Base-by-base conservation (phyloP, 1,140 invertebrate genomes). In the Megalonaias nervosa region DNA sequence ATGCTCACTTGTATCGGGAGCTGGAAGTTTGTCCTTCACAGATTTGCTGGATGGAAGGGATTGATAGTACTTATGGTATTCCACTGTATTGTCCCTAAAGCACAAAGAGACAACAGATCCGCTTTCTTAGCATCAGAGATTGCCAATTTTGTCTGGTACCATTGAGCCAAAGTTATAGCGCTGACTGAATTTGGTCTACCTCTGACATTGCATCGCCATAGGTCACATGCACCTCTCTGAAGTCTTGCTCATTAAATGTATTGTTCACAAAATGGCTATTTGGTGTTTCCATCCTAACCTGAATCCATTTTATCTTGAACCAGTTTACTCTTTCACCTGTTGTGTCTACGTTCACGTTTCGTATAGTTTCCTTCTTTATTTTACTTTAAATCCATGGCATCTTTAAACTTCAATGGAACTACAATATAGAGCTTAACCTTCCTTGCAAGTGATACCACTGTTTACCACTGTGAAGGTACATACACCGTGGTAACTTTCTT, bases 61-160 rank as follows among this genome's bases (percentile, higher is more conserved):
- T 56, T 31, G 26, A 31, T 31, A 31, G 26, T 31, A 31, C 26
- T 31, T 31, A 31, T 31, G 26, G 21, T 75, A 67, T 5, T 81
- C 21, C 59, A 21, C 1, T 15, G 76, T 73, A 16, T 73, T 79
- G 17, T 70, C 70, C 15, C 64, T 60, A 17, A 69, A 75, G 9
- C 19, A 4, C 14, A 57, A 68, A 1, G 66, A 0, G 69, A 76
- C 65, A 79, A 21, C 13, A 82, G 64, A 67, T 76, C 77, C 13
- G 31, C 55, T 56, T 79, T 79, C 48, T 82, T 82, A 23, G 66
- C 61, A 1, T 31, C 56, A 2, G 81, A 79, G 13, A 82, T 79
- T 31, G 81, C 74, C 48, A 74, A 16, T 58, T 75, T 76, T 13
- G 57, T 23, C 16, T 48, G 38, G 64, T 71, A 77, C 4, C 60